Percentiles rank a stretch among this genome's conserved stretches.
Conservation (phyloP, 2,113 vertebrate genomes). For the Rousettus leschenaultii region DNA sequence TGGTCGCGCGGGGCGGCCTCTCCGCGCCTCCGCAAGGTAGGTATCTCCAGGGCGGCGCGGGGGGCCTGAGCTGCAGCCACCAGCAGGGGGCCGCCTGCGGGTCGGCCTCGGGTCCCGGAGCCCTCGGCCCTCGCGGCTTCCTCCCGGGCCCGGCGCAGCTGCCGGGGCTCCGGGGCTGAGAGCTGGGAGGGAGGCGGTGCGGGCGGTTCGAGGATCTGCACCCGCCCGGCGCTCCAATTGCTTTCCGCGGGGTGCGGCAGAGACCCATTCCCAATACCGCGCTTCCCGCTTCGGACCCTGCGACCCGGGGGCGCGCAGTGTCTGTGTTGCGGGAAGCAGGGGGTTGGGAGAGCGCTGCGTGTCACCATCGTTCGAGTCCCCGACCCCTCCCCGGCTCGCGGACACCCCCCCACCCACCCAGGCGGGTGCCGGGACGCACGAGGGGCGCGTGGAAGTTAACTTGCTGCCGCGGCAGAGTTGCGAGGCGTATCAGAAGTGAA, state of each 20-base stretch:
- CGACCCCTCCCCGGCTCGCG: not conserved
- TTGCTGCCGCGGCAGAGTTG: not conserved
- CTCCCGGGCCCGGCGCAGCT: not conserved
- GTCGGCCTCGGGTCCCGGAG: not conserved
- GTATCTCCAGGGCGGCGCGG: not conserved
- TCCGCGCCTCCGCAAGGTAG: constrained; percentile 13
- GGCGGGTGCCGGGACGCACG: not conserved
- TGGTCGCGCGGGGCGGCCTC: not conserved
- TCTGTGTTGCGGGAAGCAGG: not conserved
- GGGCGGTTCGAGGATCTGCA: not conserved
- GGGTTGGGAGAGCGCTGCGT: not conserved
- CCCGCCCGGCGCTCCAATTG: not conserved
- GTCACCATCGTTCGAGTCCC: not conserved
- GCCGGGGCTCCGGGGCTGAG: not conserved
- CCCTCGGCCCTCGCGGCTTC: not conserved
- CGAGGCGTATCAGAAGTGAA: not conserved
- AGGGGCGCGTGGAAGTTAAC: constrained; percentile 60
- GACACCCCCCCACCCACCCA: constrained; percentile 23
- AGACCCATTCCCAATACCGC: not conserved
- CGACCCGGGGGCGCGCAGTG: not conserved
- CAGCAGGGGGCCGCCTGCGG: not conserved
- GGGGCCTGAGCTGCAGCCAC: not conserved
- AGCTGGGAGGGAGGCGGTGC: not conserved
- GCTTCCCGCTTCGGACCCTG: not conserved
- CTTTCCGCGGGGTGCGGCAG: not conserved